A percentile compares a stretch with the other conserved stretches of the same genome.
Conservation (phyloP, 1,140 invertebrate genomes). For the Leptinotarsa defecta region DNA sequence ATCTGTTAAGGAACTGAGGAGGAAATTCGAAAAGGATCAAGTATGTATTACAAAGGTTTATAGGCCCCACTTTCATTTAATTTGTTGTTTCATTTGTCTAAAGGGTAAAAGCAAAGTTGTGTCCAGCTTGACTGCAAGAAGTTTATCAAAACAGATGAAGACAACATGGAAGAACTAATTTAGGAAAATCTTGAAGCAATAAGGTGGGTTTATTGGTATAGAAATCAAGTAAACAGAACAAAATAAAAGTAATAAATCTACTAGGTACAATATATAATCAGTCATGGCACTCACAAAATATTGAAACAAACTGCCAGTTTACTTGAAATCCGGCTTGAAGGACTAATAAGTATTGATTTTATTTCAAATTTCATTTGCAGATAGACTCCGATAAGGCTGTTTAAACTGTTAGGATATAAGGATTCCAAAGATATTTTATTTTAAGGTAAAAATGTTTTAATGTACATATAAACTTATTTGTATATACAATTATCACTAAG, state of each 20-base stretch:
- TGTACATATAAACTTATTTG: constrained; percentile 3
- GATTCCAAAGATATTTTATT: not conserved
- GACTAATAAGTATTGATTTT: too few species aligned
- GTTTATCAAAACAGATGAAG: constrained; percentile 74
- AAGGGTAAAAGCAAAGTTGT: constrained; percentile 55
- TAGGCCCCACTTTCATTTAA: not conserved
- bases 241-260: too few species aligned
- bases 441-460: constrained; percentile 1
- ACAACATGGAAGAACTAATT: constrained; percentile 63
- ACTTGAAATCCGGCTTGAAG: too few species aligned
- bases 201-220: too few species aligned
- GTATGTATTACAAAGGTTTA: constrained; percentile 32
- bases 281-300: too few species aligned
- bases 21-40: constrained; percentile 44
- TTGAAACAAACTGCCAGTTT: too few species aligned
- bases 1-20: constrained; percentile 46
- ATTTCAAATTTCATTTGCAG: too few species aligned
- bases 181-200: not conserved
- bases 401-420: not conserved
- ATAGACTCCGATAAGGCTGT: too few species aligned
- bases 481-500: constrained; percentile 12
- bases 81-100: constrained; percentile 11
- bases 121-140: constrained; percentile 81
- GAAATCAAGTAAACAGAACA: too few species aligned
- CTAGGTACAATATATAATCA: too few species aligned